Evolutionary conservation across 2,797 vertebrate genomes (phyloP), one percentile per base, ranked within the genome.

Genomic region (Microchirus variegatus): DNA sequence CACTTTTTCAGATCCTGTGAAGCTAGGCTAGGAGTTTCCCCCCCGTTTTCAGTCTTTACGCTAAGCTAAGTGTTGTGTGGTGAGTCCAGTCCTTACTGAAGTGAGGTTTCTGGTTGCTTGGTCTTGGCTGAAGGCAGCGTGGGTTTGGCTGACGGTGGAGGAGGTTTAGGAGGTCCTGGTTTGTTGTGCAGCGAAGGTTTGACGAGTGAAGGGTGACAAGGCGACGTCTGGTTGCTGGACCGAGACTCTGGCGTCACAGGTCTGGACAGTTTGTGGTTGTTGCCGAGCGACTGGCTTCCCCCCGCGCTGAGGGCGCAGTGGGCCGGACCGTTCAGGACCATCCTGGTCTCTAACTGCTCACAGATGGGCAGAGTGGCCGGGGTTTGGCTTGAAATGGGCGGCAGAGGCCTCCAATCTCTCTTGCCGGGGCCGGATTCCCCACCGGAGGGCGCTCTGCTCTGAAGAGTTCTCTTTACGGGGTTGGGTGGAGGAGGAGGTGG

Each of bases 1-100:
- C n/a, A n/a, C n/a, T n/a, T n/a, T n/a, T n/a, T n/a, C n/a, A n/a
- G n/a, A n/a, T n/a, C n/a, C n/a, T n/a, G n/a, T n/a, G n/a, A n/a
- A n/a, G n/a, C n/a, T n/a, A n/a, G n/a, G n/a, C n/a, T n/a, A n/a
- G n/a, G n/a, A n/a, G n/a, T n/a, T n/a, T n/a, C n/a, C n/a, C n/a
- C n/a, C n/a, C n/a, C n/a, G n/a, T n/a, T n/a, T n/a, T n/a, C n/a
- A n/a, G n/a, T n/a, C n/a, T n/a, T n/a, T n/a, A n/a, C n/a, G n/a
- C n/a, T n/a, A n/a, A n/a, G n/a, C n/a, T n/a, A n/a, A n/a, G n/a
- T 36, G 4, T 55, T 31, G 5, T 42, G 12, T 42, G 41, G 41
- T 37, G 41, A 45, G 2, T 67, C 3, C 0, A 2, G 92, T n/a
- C n/a, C 97, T 96, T 96, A 99, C 97, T 96, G 94, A 53, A 95